Conservation (phyloP, 2,113 vertebrate genomes). For the human (Homo sapiens) region DNA sequence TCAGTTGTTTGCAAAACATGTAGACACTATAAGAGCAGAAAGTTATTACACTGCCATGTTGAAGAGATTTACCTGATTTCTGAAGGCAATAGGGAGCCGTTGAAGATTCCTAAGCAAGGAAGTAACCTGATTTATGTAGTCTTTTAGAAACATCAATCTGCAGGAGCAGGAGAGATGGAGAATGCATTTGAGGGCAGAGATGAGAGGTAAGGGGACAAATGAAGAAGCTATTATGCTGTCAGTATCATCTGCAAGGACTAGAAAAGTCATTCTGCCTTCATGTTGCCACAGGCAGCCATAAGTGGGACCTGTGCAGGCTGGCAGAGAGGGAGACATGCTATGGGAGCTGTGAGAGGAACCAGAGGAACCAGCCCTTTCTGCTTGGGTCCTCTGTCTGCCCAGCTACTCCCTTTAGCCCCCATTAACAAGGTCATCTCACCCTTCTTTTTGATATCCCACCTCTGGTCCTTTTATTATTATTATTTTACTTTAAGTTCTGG, state of each 20-base stretch:
- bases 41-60: background rate
- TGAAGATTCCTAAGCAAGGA: slow-evolving; percentile 14
- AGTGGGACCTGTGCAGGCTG: background rate
- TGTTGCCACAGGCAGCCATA: background rate
- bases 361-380: background rate
- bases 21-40: background rate
- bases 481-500: no score
- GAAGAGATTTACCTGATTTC: slow-evolving; percentile 13
- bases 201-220: background rate
- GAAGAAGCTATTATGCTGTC: background rate
- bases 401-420: background rate
- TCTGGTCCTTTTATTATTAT: background rate
- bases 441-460: background rate
- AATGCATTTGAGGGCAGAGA: background rate
- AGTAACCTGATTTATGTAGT: background rate
- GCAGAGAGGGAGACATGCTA: accelerated
- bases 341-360: background rate
- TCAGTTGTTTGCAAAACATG: background rate
- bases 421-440: background rate
- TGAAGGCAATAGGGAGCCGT: background rate
- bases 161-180: background rate
- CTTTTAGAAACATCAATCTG: slow-evolving; percentile 3
- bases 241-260: background rate
- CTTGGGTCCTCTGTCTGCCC: background rate
- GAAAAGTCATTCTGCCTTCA: background rate